Conservation (phyloP, 2,797 vertebrate species). For the Hirundo rustica region DNA sequence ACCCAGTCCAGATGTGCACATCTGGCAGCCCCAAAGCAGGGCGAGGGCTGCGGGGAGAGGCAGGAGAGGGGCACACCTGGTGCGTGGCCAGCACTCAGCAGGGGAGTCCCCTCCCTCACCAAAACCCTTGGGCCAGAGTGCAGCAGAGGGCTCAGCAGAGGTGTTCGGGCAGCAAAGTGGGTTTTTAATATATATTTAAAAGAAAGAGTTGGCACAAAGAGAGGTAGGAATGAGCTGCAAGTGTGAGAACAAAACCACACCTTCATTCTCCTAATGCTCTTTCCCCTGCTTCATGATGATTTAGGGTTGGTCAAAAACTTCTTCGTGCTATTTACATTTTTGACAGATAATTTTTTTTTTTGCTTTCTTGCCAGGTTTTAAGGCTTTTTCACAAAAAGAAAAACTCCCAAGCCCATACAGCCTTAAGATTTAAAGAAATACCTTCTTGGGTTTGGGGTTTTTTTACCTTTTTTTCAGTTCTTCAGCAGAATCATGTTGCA, state of each 20-base stretch:
- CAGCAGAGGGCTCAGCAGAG: background rate
- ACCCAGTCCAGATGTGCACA: background rate
- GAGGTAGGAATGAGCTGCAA: background rate
- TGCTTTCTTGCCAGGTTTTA: background rate
- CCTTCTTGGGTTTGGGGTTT: background rate
- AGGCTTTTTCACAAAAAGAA: background rate
- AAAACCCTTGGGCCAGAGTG: rapidly evolving
- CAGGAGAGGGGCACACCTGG: background rate
- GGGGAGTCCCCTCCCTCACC: background rate
- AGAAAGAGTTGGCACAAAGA: conserved; percentile 24
- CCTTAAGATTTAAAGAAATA: background rate
- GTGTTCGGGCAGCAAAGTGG: background rate
- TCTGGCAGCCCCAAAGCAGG: background rate
- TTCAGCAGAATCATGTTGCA: background rate
- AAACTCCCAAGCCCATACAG: background rate
- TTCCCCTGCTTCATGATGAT: background rate
- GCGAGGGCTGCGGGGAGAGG: background rate
- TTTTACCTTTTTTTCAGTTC: background rate
- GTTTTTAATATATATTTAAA: conserved; percentile 45
- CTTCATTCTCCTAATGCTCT: conserved; percentile 15
- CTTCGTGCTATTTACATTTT: background rate
- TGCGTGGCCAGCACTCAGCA: rapidly evolving
- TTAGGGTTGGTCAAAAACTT: background rate
- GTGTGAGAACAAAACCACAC: background rate
- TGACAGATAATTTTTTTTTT: background rate